Evolutionary conservation across 2,888 invertebrate species (phyloP).

Genomic region (Stictocephala bisonia): DNA sequence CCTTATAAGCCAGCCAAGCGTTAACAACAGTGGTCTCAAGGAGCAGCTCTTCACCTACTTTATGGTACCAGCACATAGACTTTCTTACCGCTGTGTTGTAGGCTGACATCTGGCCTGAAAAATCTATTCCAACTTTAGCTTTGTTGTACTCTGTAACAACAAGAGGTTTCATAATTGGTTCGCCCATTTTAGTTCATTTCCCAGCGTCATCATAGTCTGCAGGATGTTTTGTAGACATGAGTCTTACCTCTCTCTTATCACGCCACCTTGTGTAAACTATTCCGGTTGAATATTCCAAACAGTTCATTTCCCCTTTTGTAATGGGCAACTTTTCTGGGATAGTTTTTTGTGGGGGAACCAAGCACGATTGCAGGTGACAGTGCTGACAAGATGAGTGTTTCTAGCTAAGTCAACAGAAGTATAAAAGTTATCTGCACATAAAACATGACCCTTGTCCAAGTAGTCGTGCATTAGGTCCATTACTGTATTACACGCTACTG

Average conservation of each 20-base stretch:
- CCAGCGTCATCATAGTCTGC: neutral
- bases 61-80: conserved; percentile 18
- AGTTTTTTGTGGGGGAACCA: too few relatives aligned
- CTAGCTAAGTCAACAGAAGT: neutral
- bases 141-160: conserved; percentile 11
- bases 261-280: conserved; percentile 8
- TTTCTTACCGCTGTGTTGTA: conserved; percentile 13
- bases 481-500: too few relatives aligned
- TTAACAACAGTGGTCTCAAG: conserved; percentile 9
- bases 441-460: too few relatives aligned
- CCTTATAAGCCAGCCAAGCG: neutral
- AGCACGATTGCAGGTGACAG: neutral
- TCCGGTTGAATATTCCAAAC: neutral
- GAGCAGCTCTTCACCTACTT: conserved; percentile 2
- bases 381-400: neutral
- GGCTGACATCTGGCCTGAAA: conserved; percentile 11
- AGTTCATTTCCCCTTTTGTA: conserved; percentile 11
- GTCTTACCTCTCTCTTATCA: neutral
- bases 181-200: neutral
- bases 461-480: too few relatives aligned
- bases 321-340: too few relatives aligned
- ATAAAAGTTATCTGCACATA: too few relatives aligned
- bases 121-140: conserved; percentile 16
- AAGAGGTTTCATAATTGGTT: neutral
- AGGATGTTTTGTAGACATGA: neutral